Base-by-base conservation (phyloP, 1,140 invertebrate species). In the Drosophila mojavensis region DNA sequence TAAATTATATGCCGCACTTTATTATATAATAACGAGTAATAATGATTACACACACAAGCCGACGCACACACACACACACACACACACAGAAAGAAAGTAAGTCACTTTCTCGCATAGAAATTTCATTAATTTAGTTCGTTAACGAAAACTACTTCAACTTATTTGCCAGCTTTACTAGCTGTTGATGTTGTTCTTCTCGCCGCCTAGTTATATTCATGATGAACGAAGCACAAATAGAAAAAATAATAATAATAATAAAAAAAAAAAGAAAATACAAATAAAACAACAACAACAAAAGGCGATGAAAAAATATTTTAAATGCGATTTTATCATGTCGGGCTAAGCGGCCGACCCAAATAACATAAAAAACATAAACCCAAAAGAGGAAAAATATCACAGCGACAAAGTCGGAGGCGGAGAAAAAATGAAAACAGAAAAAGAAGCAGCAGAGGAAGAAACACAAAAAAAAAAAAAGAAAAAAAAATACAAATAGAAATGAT, bases 311-410 rank as follows among this genome's bases (percentile, higher is more conserved):
- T 86, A 86, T 86, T 86, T 86, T 86, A 86, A 86, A 79, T 86
- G 75, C 82, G 79, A 39, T 79, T 86, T 86, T 79, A 85, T 86
- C 82, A 86, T 86, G 82, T 86, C 82, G 78, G 75, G 82, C 83
- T 73, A 79, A 86, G 82, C 82, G 60, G 55, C 55, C 48, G 58
- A 65, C 68, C 62, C 59, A 77, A 64, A 79, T 51, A 53, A 20
- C 7, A 51, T 24, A 30, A 30, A 60, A 53, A 68, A 53, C 60
- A 61, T 20, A 61, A 33, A 59, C 54, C 50, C 43, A 69, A 60
- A 50, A 65, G 28, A 20, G 43, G 26, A 7, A 26, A 45, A 33
- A 59, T 65, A 73, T 67, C 54, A 66, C 53, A 60, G 63, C 45
- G 58, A 56, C 51, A 48, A 64, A 56, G 63, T 64, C 50, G 36